phyloP scores from a whole-genome alignment of 2,888 invertebrate genomes.

The Apamea sordens region DNA sequence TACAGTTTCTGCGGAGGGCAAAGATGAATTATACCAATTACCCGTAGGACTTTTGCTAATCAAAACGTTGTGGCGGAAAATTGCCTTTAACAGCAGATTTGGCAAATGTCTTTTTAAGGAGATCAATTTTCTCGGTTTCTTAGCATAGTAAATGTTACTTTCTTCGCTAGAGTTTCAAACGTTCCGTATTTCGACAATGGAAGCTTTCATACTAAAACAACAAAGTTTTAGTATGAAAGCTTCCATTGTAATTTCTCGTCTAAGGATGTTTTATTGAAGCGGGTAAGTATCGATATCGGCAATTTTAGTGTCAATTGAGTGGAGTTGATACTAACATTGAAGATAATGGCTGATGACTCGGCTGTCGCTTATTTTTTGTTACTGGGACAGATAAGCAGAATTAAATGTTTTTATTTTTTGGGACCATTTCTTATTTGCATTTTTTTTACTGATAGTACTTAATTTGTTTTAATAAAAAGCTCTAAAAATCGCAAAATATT shows the following conservation, averaged over 20 bases:
- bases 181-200: conserved; percentile 5
- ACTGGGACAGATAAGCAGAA: not conserved
- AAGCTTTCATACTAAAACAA: too few relatives aligned
- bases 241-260: conserved; percentile 45
- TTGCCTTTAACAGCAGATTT: not conserved
- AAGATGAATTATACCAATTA: not conserved
- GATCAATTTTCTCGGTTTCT: not conserved
- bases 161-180: conserved; percentile 2
- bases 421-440: not conserved
- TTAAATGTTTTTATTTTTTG: not conserved
- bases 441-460: not conserved
- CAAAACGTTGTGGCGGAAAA: not conserved
- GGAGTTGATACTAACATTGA: conserved; percentile 53
- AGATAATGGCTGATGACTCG: conserved; percentile 42
- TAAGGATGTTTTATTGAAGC: conserved; percentile 47
- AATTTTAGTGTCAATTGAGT: conserved; percentile 37
- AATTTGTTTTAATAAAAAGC: not conserved
- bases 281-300: conserved; percentile 52
- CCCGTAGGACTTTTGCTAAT: not conserved
- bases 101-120: not conserved
- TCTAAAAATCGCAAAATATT: not conserved
- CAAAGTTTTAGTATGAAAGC: conserved; percentile 45
- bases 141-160: not conserved
- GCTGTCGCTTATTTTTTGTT: conserved; percentile 11
- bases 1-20: not conserved